Evolutionary conservation across 2,888 invertebrate species (phyloP).

Genomic region (Scrobipalpa costella): DNA sequence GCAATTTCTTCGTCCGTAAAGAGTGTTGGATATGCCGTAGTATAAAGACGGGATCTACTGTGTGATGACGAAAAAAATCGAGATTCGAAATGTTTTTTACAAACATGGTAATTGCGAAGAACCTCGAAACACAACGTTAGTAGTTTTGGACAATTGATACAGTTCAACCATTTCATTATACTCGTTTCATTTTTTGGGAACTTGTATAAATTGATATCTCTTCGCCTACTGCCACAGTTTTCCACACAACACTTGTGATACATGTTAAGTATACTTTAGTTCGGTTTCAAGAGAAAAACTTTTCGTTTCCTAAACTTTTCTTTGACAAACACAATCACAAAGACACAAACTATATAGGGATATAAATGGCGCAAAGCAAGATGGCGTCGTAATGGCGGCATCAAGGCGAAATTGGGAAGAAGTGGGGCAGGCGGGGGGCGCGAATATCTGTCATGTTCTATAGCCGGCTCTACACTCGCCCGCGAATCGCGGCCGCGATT

Average conservation of each 20-base stretch:
- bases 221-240: slow-evolving; percentile 15
- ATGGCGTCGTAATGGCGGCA: neutral
- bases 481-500: too few species aligned
- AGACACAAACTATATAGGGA: too few species aligned
- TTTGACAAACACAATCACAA: neutral
- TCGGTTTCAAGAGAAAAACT: neutral
- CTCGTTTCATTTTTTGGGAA: slow-evolving; percentile 13
- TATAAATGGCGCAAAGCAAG: slow-evolving; percentile 3
- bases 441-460: neutral
- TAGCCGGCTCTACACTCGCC: too few species aligned
- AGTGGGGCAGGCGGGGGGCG: neutral
- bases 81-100: slow-evolving; percentile 11
- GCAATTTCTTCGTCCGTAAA: slow-evolving; percentile 14
- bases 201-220: slow-evolving; percentile 8
- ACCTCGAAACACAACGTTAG: neutral
- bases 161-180: slow-evolving; percentile 2
- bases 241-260: slow-evolving; percentile 12
- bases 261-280: neutral
- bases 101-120: slow-evolving; percentile 6
- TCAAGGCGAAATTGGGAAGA: slow-evolving; percentile 4
- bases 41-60: slow-evolving; percentile 5
- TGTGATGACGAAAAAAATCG: slow-evolving; percentile 7
- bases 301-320: neutral
- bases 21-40: slow-evolving; percentile 1
- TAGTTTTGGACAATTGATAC: neutral